Evolutionary conservation across 2,113 vertebrate genomes (phyloP).

Genomic region (Cisticola juncidis): DNA sequence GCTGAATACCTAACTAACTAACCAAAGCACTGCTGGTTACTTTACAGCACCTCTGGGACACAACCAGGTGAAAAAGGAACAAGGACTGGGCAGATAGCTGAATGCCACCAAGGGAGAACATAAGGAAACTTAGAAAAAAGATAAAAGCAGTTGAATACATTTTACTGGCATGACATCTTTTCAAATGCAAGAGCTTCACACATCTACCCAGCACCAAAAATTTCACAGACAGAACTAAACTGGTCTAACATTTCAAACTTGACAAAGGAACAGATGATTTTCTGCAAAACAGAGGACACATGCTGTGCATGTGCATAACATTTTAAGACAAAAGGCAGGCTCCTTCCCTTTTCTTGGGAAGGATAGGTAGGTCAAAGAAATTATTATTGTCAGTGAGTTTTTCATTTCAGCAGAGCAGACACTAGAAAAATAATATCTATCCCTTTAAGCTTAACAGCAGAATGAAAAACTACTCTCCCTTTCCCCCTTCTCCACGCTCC

Average conservation of each 20-base stretch:
- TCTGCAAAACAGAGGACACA: background rate
- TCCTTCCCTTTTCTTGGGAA: background rate
- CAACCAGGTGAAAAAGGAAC: background rate
- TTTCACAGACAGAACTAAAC: background rate
- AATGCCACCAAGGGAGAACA: background rate
- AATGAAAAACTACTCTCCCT: constrained; percentile 39
- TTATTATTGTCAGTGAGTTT: background rate
- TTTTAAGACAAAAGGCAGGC: background rate
- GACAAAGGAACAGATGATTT: constrained; percentile 16
- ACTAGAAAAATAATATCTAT: constrained; percentile 36
- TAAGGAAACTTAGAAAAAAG: background rate
- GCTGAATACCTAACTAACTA: background rate
- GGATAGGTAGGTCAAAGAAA: constrained; percentile 22
- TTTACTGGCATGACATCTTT: background rate
- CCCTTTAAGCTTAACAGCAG: constrained; percentile 40
- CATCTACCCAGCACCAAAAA: background rate
- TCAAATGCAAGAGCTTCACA: background rate
- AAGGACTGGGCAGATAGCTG: background rate
- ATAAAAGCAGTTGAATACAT: background rate
- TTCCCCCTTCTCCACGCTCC: background rate
- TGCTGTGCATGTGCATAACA: background rate
- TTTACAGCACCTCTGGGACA: background rate
- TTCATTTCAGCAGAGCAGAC: constrained; percentile 43
- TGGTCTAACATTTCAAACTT: background rate
- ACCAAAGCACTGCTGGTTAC: background rate